phyloP scores from a whole-genome alignment of 2,113 vertebrate species.

The Picathartes gymnocephalus region DNA sequence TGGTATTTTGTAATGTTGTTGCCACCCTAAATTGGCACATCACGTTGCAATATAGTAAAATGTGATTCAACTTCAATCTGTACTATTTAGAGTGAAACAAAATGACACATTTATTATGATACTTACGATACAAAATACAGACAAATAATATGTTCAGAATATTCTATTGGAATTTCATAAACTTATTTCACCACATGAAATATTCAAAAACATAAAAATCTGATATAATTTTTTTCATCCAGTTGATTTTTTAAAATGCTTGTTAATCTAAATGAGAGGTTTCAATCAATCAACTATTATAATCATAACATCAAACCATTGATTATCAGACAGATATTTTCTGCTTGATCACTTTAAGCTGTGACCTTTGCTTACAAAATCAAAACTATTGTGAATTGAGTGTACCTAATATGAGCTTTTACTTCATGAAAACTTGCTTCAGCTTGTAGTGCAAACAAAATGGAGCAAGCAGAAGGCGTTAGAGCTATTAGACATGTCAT shows the following conservation, averaged over 20 bases:
- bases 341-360: background rate
- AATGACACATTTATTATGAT: background rate
- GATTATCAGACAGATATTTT: background rate
- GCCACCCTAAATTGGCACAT: background rate
- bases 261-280: background rate
- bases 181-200: background rate
- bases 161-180: background rate
- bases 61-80: background rate
- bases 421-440: conserved; percentile 15
- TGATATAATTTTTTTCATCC: background rate
- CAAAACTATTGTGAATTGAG: background rate
- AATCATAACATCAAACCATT: background rate
- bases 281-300: background rate
- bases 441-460: background rate
- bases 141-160: background rate
- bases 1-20: background rate
- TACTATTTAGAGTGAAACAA: background rate
- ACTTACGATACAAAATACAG: background rate
- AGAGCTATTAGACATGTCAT: background rate
- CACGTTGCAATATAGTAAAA: background rate
- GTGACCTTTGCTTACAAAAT: background rate
- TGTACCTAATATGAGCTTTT: background rate
- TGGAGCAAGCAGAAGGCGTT: background rate
- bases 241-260: background rate
- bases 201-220: background rate